Conservation (phyloP, 2,797 vertebrate species). For the Tragopan temminckii region DNA sequence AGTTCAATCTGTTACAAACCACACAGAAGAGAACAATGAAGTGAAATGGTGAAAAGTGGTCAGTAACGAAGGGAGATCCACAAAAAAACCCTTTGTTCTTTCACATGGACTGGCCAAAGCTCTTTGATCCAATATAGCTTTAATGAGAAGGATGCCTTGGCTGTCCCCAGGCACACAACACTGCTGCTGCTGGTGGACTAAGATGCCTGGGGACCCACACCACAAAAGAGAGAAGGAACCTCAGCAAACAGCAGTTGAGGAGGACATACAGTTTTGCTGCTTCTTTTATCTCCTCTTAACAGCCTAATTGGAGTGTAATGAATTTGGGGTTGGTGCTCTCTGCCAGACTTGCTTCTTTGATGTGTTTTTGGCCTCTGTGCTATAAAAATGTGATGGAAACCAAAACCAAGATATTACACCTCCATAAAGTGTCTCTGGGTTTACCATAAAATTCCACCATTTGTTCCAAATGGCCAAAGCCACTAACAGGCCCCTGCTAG, state of each 20-base stretch:
- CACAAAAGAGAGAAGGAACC: slow-evolving; percentile 63
- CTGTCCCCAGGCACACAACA: slow-evolving; percentile 11
- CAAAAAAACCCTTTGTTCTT: neutral
- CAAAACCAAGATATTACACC: slow-evolving; percentile 75
- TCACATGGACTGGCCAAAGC: neutral
- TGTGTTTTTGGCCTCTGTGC: slow-evolving; percentile 70
- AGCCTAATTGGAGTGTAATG: slow-evolving; percentile 71
- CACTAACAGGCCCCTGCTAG: slow-evolving; percentile 66
- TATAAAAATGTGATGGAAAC: slow-evolving; percentile 67
- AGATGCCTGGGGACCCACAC: neutral
- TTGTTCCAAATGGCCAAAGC: slow-evolving; percentile 75
- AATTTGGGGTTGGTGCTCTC: slow-evolving; percentile 33
- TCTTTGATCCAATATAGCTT: neutral
- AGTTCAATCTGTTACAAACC: neutral
- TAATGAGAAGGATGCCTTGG: slow-evolving; percentile 30
- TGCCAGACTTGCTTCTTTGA: slow-evolving; percentile 67
- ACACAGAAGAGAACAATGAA: neutral
- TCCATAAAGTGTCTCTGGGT: slow-evolving; percentile 76
- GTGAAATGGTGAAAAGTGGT: neutral
- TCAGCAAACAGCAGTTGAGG: slow-evolving; percentile 54
- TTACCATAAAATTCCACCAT: slow-evolving; percentile 75
- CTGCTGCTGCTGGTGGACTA: neutral
- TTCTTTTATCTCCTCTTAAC: slow-evolving; percentile 75
- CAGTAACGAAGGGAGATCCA: neutral
- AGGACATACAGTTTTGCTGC: slow-evolving; percentile 54